A percentile compares a stretch with the other conserved stretches of the same genome.
Conservation (phyloP, 2,113 vertebrate species). For the Syrmaticus mikado region DNA sequence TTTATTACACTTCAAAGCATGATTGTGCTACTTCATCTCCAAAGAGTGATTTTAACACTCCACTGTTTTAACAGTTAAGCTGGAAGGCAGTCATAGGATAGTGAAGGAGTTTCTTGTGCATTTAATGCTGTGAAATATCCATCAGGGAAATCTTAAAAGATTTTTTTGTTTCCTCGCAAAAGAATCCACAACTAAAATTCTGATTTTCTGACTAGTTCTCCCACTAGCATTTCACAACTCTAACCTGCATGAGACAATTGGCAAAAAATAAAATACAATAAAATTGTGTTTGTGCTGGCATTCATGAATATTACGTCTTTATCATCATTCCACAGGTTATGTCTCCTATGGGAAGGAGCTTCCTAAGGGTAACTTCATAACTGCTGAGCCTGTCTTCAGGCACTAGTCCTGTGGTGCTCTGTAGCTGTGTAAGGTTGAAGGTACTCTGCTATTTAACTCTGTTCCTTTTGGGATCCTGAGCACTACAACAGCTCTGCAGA, state of each 20-base stretch:
- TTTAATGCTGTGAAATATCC: constrained; percentile 28
- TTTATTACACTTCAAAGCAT: constrained; percentile 19
- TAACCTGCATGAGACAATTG: background rate
- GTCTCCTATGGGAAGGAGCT: background rate
- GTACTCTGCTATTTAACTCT: constrained; percentile 33
- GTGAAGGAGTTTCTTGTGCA: constrained; percentile 20
- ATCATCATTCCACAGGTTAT: background rate
- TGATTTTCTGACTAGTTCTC: constrained; percentile 8
- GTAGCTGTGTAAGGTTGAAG: background rate
- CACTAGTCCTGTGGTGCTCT: background rate
- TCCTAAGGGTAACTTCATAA: background rate
- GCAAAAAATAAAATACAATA: background rate
- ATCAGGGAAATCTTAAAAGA: constrained; percentile 19
- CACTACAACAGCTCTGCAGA: background rate
- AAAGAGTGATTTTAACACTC: constrained; percentile 29
- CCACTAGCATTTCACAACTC: constrained; percentile 8
- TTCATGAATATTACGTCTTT: constrained; percentile 22
- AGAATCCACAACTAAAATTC: constrained; percentile 31
- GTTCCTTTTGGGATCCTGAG: background rate
- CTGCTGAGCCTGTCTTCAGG: background rate
- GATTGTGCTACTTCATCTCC: background rate
- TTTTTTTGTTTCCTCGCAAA: constrained; percentile 15
- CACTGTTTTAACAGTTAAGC: constrained; percentile 27
- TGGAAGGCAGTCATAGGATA: constrained; percentile 27
- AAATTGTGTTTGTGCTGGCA: background rate